A percentile compares a stretch with the other conserved stretches of the same genome.
These are phyloP conservation scores for Scaptomyza flava DNA, from an alignment of 2,888 invertebrate species.

Conservation along the genomic window DNA sequence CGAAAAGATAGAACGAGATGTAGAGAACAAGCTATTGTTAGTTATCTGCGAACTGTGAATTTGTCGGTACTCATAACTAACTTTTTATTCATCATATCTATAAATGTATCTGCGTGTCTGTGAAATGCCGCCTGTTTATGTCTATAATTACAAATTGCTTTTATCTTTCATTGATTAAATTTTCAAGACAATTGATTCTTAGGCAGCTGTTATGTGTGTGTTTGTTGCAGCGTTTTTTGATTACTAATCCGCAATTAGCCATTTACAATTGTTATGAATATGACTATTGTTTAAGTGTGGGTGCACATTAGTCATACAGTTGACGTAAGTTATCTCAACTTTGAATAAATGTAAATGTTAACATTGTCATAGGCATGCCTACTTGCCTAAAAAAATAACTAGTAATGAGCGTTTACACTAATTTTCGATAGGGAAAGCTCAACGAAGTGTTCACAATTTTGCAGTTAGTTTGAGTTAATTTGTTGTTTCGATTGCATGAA, in stretches of 20 bases:
- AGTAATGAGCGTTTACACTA: too few species aligned
- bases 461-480: background rate
- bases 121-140: conserved; percentile 18
- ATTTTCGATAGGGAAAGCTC: background rate
- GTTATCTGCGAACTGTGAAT: conserved; percentile 7
- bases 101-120: conserved; percentile 43
- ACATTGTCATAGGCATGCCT: conserved; percentile 1
- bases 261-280: background rate
- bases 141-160: conserved; percentile 35
- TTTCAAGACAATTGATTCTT: background rate
- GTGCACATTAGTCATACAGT: conserved; percentile 12
- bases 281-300: background rate
- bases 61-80: conserved; percentile 6
- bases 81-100: conserved; percentile 33
- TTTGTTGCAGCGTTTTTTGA: conserved; percentile 37
- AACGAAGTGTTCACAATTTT: background rate
- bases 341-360: too few species aligned
- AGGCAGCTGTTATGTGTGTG: conserved; percentile 12
- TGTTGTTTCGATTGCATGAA: conserved; percentile 42
- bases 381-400: background rate
- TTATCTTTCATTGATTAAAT: conserved; percentile 34
- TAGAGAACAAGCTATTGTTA: conserved; percentile 1
- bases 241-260: conserved; percentile 41
- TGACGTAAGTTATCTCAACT: conserved; percentile 13
- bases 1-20: conserved; percentile 2